Evolutionary conservation across 2,113 vertebrate genomes (phyloP).

Genomic region (Morphnarchus princeps): DNA sequence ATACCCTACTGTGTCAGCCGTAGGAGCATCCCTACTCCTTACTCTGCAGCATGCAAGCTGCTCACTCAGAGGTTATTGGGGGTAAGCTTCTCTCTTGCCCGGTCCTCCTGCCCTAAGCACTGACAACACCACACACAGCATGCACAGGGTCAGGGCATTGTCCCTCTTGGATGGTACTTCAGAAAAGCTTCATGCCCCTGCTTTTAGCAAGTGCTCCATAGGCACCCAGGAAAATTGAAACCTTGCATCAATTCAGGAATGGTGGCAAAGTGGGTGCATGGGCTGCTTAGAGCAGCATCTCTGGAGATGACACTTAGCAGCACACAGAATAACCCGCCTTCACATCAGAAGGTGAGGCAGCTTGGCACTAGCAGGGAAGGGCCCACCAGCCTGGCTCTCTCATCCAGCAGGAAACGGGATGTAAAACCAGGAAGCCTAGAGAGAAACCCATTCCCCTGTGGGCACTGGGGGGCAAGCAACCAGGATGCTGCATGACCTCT

Average conservation of each 20-base stretch:
- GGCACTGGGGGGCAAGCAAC: not conserved
- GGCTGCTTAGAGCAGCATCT: not conserved
- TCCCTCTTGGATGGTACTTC: not conserved
- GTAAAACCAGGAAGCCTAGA: not conserved
- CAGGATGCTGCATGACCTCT: not conserved
- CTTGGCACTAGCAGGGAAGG: not conserved
- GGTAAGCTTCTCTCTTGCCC: not conserved
- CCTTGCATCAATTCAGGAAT: not conserved
- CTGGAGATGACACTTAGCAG: not conserved
- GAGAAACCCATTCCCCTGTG: not conserved
- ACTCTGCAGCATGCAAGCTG: not conserved
- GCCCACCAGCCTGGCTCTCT: not conserved
- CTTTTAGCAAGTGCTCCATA: not conserved
- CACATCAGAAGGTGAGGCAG: not conserved
- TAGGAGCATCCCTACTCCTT: not conserved
- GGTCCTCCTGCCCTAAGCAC: not conserved
- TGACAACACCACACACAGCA: not conserved
- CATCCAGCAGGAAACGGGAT: not conserved
- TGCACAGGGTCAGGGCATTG: not conserved
- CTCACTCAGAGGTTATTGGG: not conserved
- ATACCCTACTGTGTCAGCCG: not conserved
- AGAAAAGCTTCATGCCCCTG: not conserved
- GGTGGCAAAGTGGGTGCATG: not conserved
- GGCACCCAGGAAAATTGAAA: not conserved
- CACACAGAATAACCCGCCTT: not conserved